Base-by-base conservation (phyloP, 1,140 invertebrate genomes). In the Acromyrmex charruanus region DNA sequence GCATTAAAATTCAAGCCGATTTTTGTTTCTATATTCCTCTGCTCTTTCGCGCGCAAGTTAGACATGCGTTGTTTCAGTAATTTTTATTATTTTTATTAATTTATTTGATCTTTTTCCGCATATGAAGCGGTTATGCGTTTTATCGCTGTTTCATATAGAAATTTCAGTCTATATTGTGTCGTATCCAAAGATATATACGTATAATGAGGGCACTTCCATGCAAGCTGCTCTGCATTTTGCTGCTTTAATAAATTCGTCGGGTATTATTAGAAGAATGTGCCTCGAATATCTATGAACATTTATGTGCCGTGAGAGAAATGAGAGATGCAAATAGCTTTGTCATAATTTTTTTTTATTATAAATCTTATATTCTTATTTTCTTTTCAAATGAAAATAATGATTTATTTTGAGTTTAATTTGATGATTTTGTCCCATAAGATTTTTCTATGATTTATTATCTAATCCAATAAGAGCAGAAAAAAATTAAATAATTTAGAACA, bases 181-280 rank as follows among this genome's bases (percentile, higher is more conserved):
- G 55, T 63, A 51, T n/a, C 59, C 28, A 61, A 84, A 84, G 39
- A 84, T 74, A 74, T 25, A 25, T 25, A 25, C 25, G 25, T 25
- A 25, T 84, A 84, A 84, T 14, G 25, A 2, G 14, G 1, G 14
- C 66, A 69, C 55, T 21, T 75, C 9, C 51, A 31, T 51, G 25
- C 68, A 61, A 74, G 14, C 25, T 72, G 16, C 35, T 59, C 25
- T 53, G 18, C 55, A 9, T 51, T 74, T 51, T 61, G 39, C n/a
- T 55, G 55, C 69, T 61, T 84, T 84, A 74, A 84, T 81, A 74
- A 74, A 63, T 74, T 84, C 28, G 39, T 49, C 16, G 55, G 28
- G 9, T 72, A 82, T 82, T 84, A 84, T 84, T 61, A 84, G 53
- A 59, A 74, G 69, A 84, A 84, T 74, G 18, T 49, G n/a, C 25